Conservation (phyloP, 2,797 vertebrate species). For the Moxostoma hubbsi region DNA sequence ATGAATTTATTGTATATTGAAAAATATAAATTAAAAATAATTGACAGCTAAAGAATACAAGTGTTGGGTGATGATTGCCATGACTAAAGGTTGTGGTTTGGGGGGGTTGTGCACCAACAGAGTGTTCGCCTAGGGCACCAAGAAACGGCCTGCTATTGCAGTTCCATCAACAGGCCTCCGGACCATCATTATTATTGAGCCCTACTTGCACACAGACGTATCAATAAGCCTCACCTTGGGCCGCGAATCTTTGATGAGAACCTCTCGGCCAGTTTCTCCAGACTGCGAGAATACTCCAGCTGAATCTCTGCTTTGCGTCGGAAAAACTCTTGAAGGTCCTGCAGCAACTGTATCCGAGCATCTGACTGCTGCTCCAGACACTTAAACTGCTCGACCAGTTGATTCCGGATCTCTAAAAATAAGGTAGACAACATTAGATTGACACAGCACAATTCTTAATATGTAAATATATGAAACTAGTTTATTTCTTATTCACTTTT, state of each 20-base stretch:
- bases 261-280: conserved; percentile 95
- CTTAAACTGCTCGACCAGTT: conserved; percentile 97
- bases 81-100: no score
- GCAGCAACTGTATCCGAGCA: conserved; percentile 93
- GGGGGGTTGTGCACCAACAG: no score
- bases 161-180: no score
- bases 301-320: conserved; percentile 97
- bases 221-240: conserved; percentile 26
- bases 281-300: conserved; percentile 93
- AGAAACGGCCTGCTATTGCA: no score
- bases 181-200: no score
- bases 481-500: neutral
- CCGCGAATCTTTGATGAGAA: conserved; percentile 94
- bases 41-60: no score
- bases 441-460: neutral
- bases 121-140: no score
- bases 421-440: conserved; percentile 51
- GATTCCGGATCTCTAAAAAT: conserved; percentile 91
- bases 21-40: no score
- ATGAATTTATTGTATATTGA: no score
- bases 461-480: neutral
- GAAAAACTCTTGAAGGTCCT: conserved; percentile 99
- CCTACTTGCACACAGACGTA: conserved; percentile 1
- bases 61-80: no score
- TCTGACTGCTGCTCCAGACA: conserved; percentile 98